These are phyloP conservation scores for Agapornis canus DNA, from an alignment of 2,797 vertebrate genomes.

Conservation along the genomic window DNA sequence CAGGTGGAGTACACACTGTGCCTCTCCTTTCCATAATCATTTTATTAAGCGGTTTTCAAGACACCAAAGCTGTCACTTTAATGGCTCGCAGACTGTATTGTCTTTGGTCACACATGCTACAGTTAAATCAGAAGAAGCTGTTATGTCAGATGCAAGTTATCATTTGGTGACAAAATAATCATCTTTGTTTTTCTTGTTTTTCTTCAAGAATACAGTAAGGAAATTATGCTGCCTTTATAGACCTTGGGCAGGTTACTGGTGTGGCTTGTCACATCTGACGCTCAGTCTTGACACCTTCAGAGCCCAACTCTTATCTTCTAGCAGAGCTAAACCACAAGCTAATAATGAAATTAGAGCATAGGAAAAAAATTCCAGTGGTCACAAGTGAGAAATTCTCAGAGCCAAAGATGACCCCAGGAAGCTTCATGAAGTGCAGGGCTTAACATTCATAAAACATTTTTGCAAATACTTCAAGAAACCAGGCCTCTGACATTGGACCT, in stretches of 20 bases:
- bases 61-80: neutral
- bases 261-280: neutral
- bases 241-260: neutral
- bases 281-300: neutral
- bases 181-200: neutral
- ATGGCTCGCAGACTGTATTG: neutral
- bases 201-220: neutral
- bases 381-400: neutral
- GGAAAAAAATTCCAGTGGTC: neutral
- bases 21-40: neutral
- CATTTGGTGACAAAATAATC: neutral
- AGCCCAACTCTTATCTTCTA: neutral
- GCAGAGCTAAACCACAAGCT: neutral
- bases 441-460: neutral
- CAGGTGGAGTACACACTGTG: neutral
- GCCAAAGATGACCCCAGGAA: neutral
- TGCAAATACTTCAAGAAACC: neutral
- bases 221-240: accelerated
- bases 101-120: neutral
- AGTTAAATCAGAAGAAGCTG: neutral
- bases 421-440: neutral
- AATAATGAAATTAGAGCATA: neutral
- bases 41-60: neutral
- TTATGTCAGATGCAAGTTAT: neutral
- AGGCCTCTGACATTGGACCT: neutral